A percentile compares a stretch with the other conserved stretches of the same genome.
phyloP scores from a whole-genome alignment of 2,888 invertebrate genomes.

The Coleophora deauratella region DNA sequence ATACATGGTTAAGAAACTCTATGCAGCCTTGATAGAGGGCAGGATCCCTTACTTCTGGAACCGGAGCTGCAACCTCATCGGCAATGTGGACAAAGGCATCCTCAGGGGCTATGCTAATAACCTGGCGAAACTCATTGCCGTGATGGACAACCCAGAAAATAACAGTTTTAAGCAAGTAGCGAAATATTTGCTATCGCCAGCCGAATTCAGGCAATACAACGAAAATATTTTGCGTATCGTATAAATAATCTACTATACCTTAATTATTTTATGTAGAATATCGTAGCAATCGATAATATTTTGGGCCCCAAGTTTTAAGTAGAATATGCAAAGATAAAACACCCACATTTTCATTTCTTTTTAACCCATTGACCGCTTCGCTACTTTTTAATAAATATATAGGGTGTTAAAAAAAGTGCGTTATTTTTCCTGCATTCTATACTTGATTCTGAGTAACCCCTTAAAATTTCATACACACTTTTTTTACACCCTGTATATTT shows the following conservation, averaged over 20 bases:
- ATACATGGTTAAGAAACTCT: constrained; percentile 51
- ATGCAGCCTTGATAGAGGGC: constrained; percentile 29
- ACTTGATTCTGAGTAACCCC: too few relatives aligned
- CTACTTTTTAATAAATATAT: too few relatives aligned
- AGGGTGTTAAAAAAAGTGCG: too few relatives aligned
- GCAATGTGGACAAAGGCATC: constrained; percentile 18
- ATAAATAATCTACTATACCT: constrained; percentile 8
- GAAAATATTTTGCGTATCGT: constrained; percentile 24
- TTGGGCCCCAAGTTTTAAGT: too few relatives aligned
- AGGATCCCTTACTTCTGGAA: constrained; percentile 68
- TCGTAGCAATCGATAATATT: too few relatives aligned
- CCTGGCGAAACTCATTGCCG: constrained; percentile 26
- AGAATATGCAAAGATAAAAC: too few relatives aligned
- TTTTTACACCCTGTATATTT: too few relatives aligned
- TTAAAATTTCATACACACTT: too few relatives aligned
- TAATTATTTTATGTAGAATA: neutral
- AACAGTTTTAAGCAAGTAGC: constrained; percentile 34
- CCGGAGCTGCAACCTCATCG: constrained; percentile 52
- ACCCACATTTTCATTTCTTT: too few relatives aligned
- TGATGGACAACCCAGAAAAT: constrained; percentile 26
- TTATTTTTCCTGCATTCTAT: too few relatives aligned
- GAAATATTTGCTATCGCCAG: constrained; percentile 32
- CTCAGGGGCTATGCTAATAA: constrained; percentile 32
- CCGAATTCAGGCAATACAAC: constrained; percentile 36
- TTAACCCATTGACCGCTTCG: too few relatives aligned